phyloP scores from a whole-genome alignment of 92 coral and sea anemone genomes.

The Desmophyllum pertusum region DNA sequence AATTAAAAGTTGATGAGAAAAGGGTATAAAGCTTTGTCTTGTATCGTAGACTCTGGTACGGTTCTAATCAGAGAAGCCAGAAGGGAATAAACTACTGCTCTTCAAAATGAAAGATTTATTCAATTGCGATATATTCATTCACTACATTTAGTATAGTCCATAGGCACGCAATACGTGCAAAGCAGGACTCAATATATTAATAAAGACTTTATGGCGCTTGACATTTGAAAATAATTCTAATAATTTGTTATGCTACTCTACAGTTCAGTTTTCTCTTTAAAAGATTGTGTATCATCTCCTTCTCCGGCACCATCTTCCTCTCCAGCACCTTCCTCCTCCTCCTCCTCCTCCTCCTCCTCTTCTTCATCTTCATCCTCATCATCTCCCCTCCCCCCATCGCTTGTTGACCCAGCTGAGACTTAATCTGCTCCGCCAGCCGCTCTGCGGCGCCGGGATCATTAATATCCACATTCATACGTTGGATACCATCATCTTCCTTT shows the following conservation, averaged over 20 bases:
- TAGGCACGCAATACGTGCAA: no score
- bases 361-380: slow-evolving; percentile 64
- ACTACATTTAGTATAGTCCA: no score
- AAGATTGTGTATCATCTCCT: slow-evolving; percentile 3
- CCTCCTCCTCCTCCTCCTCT: slow-evolving; percentile 63
- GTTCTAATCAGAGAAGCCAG: no score
- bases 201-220: background rate
- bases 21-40: no score
- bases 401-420: slow-evolving; percentile 73
- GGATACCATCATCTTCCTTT: slow-evolving; percentile 67
- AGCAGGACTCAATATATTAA: no score
- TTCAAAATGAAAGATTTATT: background rate
- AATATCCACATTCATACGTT: slow-evolving; percentile 85
- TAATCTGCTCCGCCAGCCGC: slow-evolving; percentile 87
- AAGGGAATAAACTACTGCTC: background rate
- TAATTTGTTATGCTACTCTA: slow-evolving; percentile 3
- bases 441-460: slow-evolving; percentile 92
- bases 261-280: slow-evolving; percentile 43
- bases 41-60: no score
- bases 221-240: background rate
- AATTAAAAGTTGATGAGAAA: no score
- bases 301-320: slow-evolving; percentile 38
- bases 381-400: slow-evolving; percentile 48
- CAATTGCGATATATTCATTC: background rate
- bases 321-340: slow-evolving; percentile 47